Conservation (phyloP, 2,113 vertebrate species). For the Ammodytes marinus region DNA sequence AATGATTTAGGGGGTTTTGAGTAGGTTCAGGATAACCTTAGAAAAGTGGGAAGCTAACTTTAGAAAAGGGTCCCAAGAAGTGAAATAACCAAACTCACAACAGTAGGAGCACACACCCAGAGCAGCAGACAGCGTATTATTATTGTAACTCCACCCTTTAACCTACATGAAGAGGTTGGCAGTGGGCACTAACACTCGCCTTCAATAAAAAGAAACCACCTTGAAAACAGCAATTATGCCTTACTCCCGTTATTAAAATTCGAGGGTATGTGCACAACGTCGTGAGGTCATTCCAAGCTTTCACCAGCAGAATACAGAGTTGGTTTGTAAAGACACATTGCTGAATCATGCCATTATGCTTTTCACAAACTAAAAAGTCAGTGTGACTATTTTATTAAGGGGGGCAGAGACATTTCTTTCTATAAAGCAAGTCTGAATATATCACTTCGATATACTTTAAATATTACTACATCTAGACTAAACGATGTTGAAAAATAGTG, state of each 20-base stretch:
- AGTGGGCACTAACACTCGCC: conserved; percentile 4
- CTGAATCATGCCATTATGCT: too few relatives aligned
- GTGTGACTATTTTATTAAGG: too few relatives aligned
- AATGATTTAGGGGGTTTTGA: neutral
- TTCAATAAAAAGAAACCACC: conserved; percentile 18
- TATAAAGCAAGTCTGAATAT: too few relatives aligned
- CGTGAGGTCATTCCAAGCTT: neutral
- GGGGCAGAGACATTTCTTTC: too few relatives aligned
- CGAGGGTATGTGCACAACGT: neutral
- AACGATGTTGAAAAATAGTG: too few relatives aligned
- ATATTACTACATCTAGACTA: neutral
- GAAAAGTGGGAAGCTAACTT: conserved; percentile 32
- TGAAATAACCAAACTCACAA: conserved; percentile 38
- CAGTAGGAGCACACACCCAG: conserved; percentile 17
- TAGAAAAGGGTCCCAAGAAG: conserved; percentile 19
- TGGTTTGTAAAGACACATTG: too few relatives aligned
- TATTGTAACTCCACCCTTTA: conserved; percentile 45
- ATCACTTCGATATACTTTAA: too few relatives aligned
- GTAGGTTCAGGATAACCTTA: neutral
- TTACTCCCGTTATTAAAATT: conserved; percentile 26
- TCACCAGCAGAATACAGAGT: too few relatives aligned
- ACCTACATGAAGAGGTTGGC: conserved; percentile 23
- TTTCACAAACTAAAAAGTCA: too few relatives aligned
- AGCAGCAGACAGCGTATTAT: conserved; percentile 26
- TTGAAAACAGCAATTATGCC: conserved; percentile 46